These are phyloP conservation scores for human (Homo sapiens) DNA, from an alignment of 2,113 vertebrate species.

Conservation along the genomic window DNA sequence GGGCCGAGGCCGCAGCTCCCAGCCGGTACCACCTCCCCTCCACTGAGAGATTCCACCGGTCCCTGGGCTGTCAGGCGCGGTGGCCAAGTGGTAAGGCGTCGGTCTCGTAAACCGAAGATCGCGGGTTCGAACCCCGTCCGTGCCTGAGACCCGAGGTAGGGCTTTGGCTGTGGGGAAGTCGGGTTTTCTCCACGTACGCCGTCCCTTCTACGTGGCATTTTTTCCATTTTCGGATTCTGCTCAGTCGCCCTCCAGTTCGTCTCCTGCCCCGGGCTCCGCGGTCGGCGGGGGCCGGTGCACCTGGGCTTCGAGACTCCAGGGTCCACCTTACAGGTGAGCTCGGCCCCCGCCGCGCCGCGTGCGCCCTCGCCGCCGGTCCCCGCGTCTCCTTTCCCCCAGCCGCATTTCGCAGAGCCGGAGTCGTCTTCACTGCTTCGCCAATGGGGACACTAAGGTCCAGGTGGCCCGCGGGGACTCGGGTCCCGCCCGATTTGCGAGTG, in stretches of 20 bases:
- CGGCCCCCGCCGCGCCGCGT: rapidly evolving
- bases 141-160: conserved; percentile 68
- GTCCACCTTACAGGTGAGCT: rapidly evolving
- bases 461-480: rapidly evolving
- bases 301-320: rapidly evolving
- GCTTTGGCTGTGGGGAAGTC: rapidly evolving
- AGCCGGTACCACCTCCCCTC: conserved; percentile 71
- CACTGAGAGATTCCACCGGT: conserved; percentile 78
- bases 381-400: rapidly evolving
- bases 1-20: too few relatives aligned
- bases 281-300: rapidly evolving
- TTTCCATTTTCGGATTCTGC: neutral
- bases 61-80: conserved; percentile 88
- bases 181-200: rapidly evolving
- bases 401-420: rapidly evolving
- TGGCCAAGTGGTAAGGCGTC: conserved; percentile 97
- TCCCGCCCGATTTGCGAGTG: neutral
- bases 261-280: rapidly evolving
- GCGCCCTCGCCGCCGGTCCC: too few relatives aligned
- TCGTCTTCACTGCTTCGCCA: rapidly evolving
- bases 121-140: conserved; percentile 95
- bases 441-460: too few relatives aligned
- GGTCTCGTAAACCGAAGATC: conserved; percentile 94
- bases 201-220: rapidly evolving
- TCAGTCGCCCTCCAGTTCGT: rapidly evolving